Evolutionary conservation across 2,888 invertebrate genomes (phyloP).

Genomic region (Coelopa pilipes): DNA sequence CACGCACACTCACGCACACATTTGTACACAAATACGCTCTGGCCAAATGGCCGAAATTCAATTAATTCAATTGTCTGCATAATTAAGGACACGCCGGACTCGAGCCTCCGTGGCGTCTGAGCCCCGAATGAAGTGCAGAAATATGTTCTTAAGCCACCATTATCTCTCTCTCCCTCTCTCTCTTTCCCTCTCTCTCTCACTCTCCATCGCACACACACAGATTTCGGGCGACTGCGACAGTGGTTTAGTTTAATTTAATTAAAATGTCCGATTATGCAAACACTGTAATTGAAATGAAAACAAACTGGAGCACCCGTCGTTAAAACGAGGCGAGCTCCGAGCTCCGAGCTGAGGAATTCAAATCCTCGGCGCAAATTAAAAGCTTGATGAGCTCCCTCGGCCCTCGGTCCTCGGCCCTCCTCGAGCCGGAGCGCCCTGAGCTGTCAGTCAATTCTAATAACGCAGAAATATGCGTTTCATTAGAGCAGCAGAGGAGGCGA

Average conservation of each 20-base stretch:
- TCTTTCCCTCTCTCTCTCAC: not conserved
- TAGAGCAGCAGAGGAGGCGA: conserved; percentile 21
- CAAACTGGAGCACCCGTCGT: conserved; percentile 17
- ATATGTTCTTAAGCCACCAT: conserved; percentile 24
- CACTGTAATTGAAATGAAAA: conserved; percentile 30
- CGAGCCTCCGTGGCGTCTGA: not conserved
- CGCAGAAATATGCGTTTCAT: conserved; percentile 43
- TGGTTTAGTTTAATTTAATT: conserved; percentile 23
- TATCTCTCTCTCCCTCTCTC: too few species aligned
- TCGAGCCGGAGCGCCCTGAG: not conserved
- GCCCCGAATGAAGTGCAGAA: conserved; percentile 30
- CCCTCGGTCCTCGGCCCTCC: not conserved
- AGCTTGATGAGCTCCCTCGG: conserved; percentile 28
- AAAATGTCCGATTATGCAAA: conserved; percentile 23
- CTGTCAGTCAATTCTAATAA: conserved; percentile 45
- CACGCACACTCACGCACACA: conserved; percentile 23
- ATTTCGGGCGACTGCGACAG: too few species aligned
- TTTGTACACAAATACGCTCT: not conserved
- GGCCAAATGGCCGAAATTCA: conserved; percentile 20
- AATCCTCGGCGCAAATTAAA: conserved; percentile 40
- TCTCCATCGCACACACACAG: not conserved
- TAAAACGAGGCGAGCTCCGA: not conserved
- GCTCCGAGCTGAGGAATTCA: conserved; percentile 22
- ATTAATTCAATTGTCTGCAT: conserved; percentile 32
- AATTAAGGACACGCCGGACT: conserved; percentile 18